phyloP scores from a whole-genome alignment of 2,797 vertebrate species.

The Eospalax fontanierii region DNA sequence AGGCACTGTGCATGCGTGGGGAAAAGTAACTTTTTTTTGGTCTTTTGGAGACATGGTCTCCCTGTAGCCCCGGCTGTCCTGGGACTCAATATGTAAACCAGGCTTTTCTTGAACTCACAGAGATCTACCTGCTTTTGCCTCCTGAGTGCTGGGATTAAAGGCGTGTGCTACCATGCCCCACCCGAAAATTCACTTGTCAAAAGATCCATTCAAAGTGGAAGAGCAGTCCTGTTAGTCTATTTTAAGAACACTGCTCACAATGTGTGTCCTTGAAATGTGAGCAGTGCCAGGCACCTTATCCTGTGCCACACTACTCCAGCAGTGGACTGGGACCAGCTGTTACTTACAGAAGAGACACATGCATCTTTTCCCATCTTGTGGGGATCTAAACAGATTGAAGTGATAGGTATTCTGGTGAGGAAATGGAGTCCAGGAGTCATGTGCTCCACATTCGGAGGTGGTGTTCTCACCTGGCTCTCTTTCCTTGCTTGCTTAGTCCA shows the following conservation, averaged over 20 bases:
- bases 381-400: background rate
- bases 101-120: too few relatives aligned
- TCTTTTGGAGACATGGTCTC: too few relatives aligned
- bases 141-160: too few relatives aligned
- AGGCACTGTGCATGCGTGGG: too few relatives aligned
- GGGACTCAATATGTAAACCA: too few relatives aligned
- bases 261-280: background rate
- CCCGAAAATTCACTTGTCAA: background rate
- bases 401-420: too few relatives aligned
- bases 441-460: too few relatives aligned
- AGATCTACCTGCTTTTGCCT: too few relatives aligned
- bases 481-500: background rate
- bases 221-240: background rate
- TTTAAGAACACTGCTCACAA: background rate
- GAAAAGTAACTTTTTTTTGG: too few relatives aligned
- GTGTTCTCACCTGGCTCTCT: background rate
- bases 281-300: background rate
- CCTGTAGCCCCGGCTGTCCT: too few relatives aligned
- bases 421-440: background rate
- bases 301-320: background rate
- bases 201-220: background rate
- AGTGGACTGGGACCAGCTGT: background rate
- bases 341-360: background rate
- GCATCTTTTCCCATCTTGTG: background rate
- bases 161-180: too few relatives aligned